phyloP scores from a whole-genome alignment of 1,140 invertebrate species.

The Neodiprion virginianus region DNA sequence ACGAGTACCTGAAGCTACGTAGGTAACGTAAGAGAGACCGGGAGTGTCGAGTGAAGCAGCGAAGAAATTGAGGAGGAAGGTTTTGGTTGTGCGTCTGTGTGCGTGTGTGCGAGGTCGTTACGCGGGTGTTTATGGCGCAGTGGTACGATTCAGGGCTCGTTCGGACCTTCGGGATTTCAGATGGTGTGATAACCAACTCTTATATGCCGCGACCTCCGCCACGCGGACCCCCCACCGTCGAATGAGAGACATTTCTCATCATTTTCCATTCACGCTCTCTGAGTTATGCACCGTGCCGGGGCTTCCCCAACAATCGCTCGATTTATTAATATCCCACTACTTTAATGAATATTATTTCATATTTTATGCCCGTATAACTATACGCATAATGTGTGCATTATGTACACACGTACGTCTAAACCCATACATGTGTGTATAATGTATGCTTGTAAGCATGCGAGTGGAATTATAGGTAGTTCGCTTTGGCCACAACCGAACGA shows the following conservation, averaged over 20 bases:
- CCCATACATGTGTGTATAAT: no score
- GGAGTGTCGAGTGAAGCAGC: no score
- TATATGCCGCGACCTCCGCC: slow-evolving; percentile 25
- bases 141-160: slow-evolving; percentile 27
- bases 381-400: slow-evolving; percentile 25
- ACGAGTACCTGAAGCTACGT: no score
- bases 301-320: slow-evolving; percentile 56
- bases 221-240: slow-evolving; percentile 55
- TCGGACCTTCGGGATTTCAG: slow-evolving; percentile 36
- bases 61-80: no score
- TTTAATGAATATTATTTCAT: slow-evolving; percentile 62
- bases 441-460: no score
- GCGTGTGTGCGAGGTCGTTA: slow-evolving; percentile 32
- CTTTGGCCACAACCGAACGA: no score
- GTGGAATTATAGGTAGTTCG: no score
- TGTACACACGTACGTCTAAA: no score
- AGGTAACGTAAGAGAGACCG: no score
- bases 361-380: slow-evolving; percentile 59
- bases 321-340: slow-evolving; percentile 57
- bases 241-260: slow-evolving; percentile 62
- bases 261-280: slow-evolving; percentile 58
- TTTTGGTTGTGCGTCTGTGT: not conserved
- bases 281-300: slow-evolving; percentile 55
- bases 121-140: slow-evolving; percentile 47
- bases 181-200: slow-evolving; percentile 48